A percentile compares a stretch with the other conserved stretches of the same genome.
Evolutionary conservation across 2,113 vertebrate species (phyloP).

Genomic region (Pedionomus torquatus): DNA sequence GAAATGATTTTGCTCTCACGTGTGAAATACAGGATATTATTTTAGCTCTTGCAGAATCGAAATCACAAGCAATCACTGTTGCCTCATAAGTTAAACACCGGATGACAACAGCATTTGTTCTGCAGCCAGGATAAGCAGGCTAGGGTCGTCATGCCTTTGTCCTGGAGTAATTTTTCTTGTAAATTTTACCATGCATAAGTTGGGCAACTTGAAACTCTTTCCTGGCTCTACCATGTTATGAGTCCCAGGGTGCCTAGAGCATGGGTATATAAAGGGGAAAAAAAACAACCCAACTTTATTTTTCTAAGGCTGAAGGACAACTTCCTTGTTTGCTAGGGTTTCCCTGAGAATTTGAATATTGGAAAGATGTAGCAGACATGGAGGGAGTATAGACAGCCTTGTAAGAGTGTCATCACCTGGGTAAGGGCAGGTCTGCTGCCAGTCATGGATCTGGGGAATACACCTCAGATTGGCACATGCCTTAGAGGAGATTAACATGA

Average conservation of each 20-base stretch:
- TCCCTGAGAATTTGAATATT: not conserved
- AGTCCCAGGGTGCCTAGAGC: not conserved
- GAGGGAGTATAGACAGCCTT: not conserved
- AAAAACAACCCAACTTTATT: not conserved
- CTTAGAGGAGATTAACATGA: not conserved
- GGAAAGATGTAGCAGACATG: not conserved
- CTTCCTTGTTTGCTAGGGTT: conserved; percentile 35
- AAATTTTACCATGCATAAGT: conserved; percentile 53
- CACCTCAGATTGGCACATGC: accelerated
- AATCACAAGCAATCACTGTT: conserved; percentile 40
- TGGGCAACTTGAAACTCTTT: conserved; percentile 40
- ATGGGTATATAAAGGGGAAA: conserved; percentile 16
- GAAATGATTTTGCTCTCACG: not conserved
- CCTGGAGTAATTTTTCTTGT: conserved; percentile 55
- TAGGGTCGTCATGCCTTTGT: conserved; percentile 72
- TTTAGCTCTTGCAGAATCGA: conserved; percentile 49
- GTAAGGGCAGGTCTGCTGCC: not conserved
- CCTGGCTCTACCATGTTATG: not conserved
- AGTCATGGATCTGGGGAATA: not conserved
- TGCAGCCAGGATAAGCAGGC: conserved; percentile 59
- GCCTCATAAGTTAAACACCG: conserved; percentile 43
- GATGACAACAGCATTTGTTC: conserved; percentile 60
- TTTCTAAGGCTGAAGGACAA: conserved; percentile 17
- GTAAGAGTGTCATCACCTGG: not conserved
- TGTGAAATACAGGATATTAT: conserved; percentile 23